A percentile compares a stretch with the other conserved stretches of the same genome.
Evolutionary conservation across 2,888 invertebrate genomes (phyloP).

Genomic region (Merodon equestris): DNA sequence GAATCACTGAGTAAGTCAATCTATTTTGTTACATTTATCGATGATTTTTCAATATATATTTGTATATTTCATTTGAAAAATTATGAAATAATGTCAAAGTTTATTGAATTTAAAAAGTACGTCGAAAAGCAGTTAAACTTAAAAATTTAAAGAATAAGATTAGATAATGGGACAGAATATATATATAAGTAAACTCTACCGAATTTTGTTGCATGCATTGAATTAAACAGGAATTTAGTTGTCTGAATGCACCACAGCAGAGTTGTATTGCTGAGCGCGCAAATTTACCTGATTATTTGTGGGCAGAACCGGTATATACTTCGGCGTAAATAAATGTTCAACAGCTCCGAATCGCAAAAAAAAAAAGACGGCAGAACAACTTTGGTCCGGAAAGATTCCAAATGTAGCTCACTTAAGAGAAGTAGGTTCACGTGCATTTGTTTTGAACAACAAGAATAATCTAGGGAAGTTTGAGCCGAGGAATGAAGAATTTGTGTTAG

Average conservation of each 20-base stretch:
- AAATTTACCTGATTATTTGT: too few species aligned
- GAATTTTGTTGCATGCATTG: constrained; percentile 1
- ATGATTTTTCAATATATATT: neutral
- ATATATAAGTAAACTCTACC: neutral
- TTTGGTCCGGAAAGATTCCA: constrained; percentile 12
- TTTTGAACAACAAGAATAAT: constrained; percentile 1
- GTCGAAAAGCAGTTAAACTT: constrained; percentile 13
- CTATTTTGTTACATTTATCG: too few species aligned
- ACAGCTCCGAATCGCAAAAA: too few species aligned
- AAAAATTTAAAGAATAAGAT: constrained; percentile 16
- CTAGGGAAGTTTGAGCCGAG: too few species aligned
- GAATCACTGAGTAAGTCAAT: too few species aligned
- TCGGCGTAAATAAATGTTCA: neutral
- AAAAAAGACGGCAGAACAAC: neutral
- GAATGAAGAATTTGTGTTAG: too few species aligned
- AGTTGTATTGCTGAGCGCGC: neutral
- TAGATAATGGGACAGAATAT: neutral
- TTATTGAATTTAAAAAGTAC: neutral
- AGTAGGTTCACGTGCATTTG: constrained; percentile 19
- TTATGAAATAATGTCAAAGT: too few species aligned
- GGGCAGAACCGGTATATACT: too few species aligned
- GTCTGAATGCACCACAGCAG: constrained; percentile 7
- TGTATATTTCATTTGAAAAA: neutral
- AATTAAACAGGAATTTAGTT: too few species aligned
- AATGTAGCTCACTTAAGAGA: constrained; percentile 2